These are phyloP conservation scores for Acrocephalus arundinaceus DNA, from an alignment of 2,113 vertebrate species.

Conservation along the genomic window DNA sequence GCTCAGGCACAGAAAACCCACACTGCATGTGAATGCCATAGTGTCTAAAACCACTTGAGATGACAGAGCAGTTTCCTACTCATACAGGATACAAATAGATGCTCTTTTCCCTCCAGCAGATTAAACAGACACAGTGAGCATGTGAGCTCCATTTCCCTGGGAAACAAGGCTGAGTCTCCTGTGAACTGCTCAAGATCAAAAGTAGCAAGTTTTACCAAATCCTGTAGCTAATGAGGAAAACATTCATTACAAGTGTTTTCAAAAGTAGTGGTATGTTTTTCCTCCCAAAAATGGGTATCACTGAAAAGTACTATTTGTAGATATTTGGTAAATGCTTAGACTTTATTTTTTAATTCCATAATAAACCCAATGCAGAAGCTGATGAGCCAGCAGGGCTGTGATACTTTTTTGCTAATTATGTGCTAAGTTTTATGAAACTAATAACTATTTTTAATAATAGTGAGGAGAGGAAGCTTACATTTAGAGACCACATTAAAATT, in stretches of 20 bases:
- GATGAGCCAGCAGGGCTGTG: constrained; percentile 23
- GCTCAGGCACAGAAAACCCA: not conserved
- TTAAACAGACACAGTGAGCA: not conserved
- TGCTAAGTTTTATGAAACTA: constrained; percentile 37
- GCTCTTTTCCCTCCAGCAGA: not conserved
- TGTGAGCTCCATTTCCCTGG: not conserved
- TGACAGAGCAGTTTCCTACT: not conserved
- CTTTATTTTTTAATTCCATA: not conserved
- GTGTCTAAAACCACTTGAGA: not conserved
- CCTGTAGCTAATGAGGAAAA: constrained; percentile 44
- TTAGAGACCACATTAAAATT: constrained; percentile 23
- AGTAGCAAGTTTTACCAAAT: constrained; percentile 10
- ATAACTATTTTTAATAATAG: constrained; percentile 46
- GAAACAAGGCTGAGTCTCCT: not conserved
- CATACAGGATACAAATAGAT: not conserved
- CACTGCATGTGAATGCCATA: rapidly evolving
- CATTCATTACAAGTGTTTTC: constrained; percentile 23
- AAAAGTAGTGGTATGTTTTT: not conserved
- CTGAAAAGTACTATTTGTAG: not conserved
- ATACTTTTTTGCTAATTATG: constrained; percentile 45
- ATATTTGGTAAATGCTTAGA: constrained; percentile 28
- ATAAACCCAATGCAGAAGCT: not conserved
- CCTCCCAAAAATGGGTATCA: not conserved
- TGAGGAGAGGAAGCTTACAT: not conserved
- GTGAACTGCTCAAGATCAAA: constrained; percentile 9